Base-by-base conservation (phyloP, 2,888 invertebrate genomes). In the Eupithecia insigniata region DNA sequence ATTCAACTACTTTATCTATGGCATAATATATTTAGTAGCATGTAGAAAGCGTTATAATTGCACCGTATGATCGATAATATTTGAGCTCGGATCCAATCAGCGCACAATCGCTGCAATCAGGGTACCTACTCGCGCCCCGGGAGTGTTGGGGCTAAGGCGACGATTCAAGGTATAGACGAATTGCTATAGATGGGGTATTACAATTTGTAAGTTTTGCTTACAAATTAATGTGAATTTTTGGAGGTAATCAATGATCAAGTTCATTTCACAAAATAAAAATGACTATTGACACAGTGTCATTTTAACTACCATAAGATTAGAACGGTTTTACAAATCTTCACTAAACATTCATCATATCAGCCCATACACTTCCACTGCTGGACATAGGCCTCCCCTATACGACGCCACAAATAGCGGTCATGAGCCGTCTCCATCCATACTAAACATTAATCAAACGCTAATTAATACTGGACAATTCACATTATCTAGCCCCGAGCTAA, bases 21-120 rank as follows among this genome's bases (percentile, higher is more conserved):
- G 46, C 2, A n/a, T 43, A 43, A n/a, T 43, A 43, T 43, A 22
- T 51, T 4, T 8, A 10, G 12, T 3, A 51, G 22, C n/a, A 22
- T 55, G 26, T 55, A 4, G n/a, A 55, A 26, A 62, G 66, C 66
- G 51, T 70, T 39, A 65, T 73, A 70, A 70, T 73, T 73, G 58
- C 65, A 66, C 70, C 65, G 60, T 60, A 58, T 70, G 61, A 70
- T 73, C 73, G 73, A 70, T n/a, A n/a, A n/a, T 73, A 68, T 70
- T 67, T 70, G 67, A 67, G 46, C 32, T 70, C 60, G 36, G 70
- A 70, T 70, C 67, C 70, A 73, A 73, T 73, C 70, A 73, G 51
- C 18, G 18, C 67, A 73, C 73, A 73, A 73, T 73, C 70, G 70
- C 36, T 70, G 60, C 70, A 73, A 73, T 73, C 73, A 70, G 60